Evolutionary conservation across 2,113 vertebrate species (phyloP).

Genomic region (Stegostoma tigrinum): DNA sequence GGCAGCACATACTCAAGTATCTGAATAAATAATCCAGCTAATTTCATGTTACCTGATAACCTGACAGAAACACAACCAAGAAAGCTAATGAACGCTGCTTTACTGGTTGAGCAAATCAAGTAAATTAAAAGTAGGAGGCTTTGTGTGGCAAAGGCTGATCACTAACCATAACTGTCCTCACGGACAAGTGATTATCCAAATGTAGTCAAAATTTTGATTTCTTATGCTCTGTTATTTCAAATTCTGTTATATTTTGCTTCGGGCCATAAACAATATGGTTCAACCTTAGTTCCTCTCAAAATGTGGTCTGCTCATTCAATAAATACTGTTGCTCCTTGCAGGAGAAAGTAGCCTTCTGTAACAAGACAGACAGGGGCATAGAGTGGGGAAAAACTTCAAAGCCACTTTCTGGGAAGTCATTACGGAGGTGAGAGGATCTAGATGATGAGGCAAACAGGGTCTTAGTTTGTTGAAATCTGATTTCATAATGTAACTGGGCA

Average conservation of each 20-base stretch:
- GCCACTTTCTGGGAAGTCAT: neutral
- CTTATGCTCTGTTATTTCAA: neutral
- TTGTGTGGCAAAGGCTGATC: neutral
- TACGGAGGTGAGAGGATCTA: neutral
- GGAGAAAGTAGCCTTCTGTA: neutral
- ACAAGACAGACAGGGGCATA: neutral
- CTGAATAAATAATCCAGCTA: neutral
- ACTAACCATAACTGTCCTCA: neutral
- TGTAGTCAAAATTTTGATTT: neutral
- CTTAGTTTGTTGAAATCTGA: neutral
- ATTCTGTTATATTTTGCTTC: neutral
- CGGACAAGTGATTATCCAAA: neutral
- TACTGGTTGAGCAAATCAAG: neutral
- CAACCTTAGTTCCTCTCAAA: neutral
- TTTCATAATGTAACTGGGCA: neutral
- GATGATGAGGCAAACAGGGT: neutral
- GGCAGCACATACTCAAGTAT: neutral
- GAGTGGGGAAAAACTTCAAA: neutral
- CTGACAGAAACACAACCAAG: neutral
- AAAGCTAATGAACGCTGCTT: neutral
- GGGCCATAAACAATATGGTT: neutral
- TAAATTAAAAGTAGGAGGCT: neutral
- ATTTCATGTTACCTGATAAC: neutral
- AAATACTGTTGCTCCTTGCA: neutral
- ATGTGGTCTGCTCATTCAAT: neutral